Evolutionary conservation across 2,797 vertebrate genomes (phyloP).

Genomic region (Hybognathus amarus): DNA sequence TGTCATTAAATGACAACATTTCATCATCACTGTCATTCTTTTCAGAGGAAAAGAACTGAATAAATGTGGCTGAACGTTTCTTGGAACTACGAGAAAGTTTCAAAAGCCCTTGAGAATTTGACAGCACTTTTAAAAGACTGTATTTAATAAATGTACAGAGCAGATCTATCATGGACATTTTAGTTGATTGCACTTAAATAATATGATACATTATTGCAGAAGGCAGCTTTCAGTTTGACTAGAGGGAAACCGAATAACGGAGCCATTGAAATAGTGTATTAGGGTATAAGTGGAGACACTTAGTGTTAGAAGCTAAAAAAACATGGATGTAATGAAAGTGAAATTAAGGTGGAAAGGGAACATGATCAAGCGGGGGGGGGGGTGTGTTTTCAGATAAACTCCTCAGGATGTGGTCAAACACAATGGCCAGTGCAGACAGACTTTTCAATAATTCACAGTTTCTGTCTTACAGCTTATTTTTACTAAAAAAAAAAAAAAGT

Average conservation of each 20-base stretch:
- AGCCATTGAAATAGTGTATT: neutral
- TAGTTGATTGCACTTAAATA: slow-evolving; percentile 9
- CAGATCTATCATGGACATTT: neutral
- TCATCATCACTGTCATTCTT: neutral
- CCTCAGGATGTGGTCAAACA: neutral
- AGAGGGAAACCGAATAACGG: slow-evolving; percentile 2
- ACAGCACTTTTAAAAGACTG: neutral
- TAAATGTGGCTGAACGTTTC: neutral
- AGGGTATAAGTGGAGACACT: neutral
- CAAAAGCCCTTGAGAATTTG: neutral
- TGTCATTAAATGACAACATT: neutral
- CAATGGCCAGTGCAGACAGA: neutral
- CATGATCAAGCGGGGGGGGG: neutral
- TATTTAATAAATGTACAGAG: neutral
- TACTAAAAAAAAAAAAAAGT: slow-evolving; percentile 7
- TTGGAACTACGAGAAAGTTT: neutral
- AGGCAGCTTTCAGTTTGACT: slow-evolving; percentile 3
- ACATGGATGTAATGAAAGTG: neutral
- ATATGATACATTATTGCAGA: neutral
- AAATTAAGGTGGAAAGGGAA: slow-evolving; percentile 14
- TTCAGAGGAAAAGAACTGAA: neutral
- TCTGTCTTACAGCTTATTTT: slow-evolving; percentile 3
- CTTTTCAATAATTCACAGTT: slow-evolving; percentile 10
- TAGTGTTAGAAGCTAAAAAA: slow-evolving; percentile 4
- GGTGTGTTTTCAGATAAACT: neutral